phyloP scores from a whole-genome alignment of 2,888 invertebrate species.

The Pegoplata infirma region DNA sequence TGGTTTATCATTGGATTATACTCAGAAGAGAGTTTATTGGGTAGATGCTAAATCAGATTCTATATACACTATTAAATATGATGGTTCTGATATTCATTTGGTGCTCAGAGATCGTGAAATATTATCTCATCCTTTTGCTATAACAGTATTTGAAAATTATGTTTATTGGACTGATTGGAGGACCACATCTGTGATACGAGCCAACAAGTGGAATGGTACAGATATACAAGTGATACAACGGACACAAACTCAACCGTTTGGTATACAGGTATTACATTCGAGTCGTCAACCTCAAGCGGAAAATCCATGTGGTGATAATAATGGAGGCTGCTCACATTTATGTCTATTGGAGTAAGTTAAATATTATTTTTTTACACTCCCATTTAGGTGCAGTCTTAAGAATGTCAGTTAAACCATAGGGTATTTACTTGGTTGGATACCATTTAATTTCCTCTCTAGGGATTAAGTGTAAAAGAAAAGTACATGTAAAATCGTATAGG shows the following conservation, averaged over 20 bases:
- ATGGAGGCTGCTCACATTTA: conserved; percentile 90
- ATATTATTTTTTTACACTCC: too few relatives aligned
- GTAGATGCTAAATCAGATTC: conserved; percentile 93
- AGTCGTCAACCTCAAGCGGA: conserved; percentile 83
- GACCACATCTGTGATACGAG: conserved; percentile 89
- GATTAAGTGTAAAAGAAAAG: too few relatives aligned
- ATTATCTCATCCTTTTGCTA: conserved; percentile 92
- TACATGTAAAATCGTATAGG: too few relatives aligned
- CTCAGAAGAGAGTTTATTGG: conserved; percentile 87
- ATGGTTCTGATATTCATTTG: conserved; percentile 84
- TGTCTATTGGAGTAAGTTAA: conserved; percentile 82
- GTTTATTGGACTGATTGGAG: conserved; percentile 98
- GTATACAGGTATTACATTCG: conserved; percentile 90
- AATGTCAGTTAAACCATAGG: too few relatives aligned
- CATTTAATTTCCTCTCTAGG: too few relatives aligned
- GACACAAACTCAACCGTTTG: conserved; percentile 93
- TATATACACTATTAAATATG: conserved; percentile 90
- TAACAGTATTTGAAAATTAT: conserved; percentile 90
- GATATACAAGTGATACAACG: conserved; percentile 88
- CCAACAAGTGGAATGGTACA: conserved; percentile 92
- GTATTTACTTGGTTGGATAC: too few relatives aligned
- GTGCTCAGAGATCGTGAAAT: conserved; percentile 85
- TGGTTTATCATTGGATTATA: conserved; percentile 89
- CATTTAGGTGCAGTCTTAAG: too few relatives aligned
- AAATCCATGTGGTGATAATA: conserved; percentile 85